A percentile compares a stretch with the other conserved stretches of the same genome.
phyloP scores from a whole-genome alignment of 2,113 vertebrate species.

The Gambusia affinis region DNA sequence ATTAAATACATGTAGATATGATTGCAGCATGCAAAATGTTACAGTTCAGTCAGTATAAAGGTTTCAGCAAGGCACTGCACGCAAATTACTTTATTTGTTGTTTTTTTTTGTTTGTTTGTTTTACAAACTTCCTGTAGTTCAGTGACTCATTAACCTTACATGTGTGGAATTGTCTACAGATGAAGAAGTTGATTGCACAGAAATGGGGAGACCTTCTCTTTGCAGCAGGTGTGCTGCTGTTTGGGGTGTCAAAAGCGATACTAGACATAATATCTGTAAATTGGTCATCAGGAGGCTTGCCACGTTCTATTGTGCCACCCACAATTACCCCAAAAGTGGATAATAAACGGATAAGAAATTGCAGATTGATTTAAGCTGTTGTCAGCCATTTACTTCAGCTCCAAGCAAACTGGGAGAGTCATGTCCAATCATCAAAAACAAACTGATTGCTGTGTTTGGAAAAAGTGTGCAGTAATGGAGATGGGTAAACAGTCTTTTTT shows the following conservation, averaged over 20 bases:
- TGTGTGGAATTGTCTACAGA: not conserved
- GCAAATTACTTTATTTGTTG: too few relatives aligned
- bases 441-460: constrained; percentile 30
- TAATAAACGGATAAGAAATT: constrained; percentile 26
- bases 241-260: constrained; percentile 15
- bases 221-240: constrained; percentile 2
- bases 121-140: not conserved
- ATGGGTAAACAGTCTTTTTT: constrained; percentile 38
- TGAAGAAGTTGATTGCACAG: constrained; percentile 8
- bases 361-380: constrained; percentile 38
- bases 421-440: constrained; percentile 25
- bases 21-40: too few relatives aligned
- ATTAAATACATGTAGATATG: too few relatives aligned
- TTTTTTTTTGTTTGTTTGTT: not conserved
- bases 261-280: constrained; percentile 30
- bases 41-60: too few relatives aligned
- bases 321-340: constrained; percentile 30
- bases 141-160: too few relatives aligned
- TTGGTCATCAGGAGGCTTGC: constrained; percentile 9
- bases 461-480: constrained; percentile 40
- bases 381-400: constrained; percentile 32
- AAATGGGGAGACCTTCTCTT: constrained; percentile 7
- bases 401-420: constrained; percentile 18
- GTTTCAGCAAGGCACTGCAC: too few relatives aligned
- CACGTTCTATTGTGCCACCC: constrained; percentile 25